These are phyloP conservation scores for Pachypanchax playfairii DNA, from an alignment of 2,113 vertebrate genomes.

Conservation along the genomic window DNA sequence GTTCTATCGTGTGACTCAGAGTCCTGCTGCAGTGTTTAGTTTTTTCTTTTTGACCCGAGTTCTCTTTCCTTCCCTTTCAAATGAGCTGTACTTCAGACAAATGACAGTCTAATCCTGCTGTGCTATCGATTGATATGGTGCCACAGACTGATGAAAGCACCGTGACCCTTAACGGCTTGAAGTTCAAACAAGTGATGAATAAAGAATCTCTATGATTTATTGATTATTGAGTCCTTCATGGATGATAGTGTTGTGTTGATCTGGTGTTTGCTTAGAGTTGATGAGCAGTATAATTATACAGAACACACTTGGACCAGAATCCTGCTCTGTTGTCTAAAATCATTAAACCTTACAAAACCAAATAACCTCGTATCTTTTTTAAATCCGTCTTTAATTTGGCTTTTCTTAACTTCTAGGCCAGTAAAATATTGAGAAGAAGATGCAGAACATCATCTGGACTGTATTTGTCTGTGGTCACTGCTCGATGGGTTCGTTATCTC, in stretches of 20 bases:
- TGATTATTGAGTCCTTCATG: slow-evolving; percentile 53
- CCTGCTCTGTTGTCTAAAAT: not conserved
- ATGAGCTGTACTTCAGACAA: slow-evolving; percentile 31
- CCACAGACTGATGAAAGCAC: slow-evolving; percentile 16
- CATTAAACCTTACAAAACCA: slow-evolving; percentile 17
- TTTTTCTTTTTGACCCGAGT: not conserved
- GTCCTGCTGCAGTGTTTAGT: not conserved
- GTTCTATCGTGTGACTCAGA: not conserved
- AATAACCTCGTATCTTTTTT: slow-evolving; percentile 1
- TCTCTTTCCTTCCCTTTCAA: slow-evolving; percentile 11
- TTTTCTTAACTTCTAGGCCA: not conserved
- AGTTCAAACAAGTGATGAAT: slow-evolving; percentile 41
- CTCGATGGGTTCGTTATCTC: slow-evolving; percentile 6
- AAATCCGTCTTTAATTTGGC: not conserved
- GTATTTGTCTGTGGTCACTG: slow-evolving; percentile 3
- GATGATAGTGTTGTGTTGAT: slow-evolving; percentile 51
- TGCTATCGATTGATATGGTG: slow-evolving; percentile 35
- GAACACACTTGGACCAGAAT: not conserved
- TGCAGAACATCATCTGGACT: not conserved
- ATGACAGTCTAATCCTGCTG: slow-evolving; percentile 21
- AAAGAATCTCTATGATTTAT: slow-evolving; percentile 39
- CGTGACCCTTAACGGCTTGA: slow-evolving; percentile 28
- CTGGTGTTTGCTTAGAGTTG: slow-evolving; percentile 20
- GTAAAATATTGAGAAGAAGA: not conserved
- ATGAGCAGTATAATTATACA: slow-evolving; percentile 20